phyloP scores from a whole-genome alignment of 1,140 invertebrate species.

The Halyomorpha halys region DNA sequence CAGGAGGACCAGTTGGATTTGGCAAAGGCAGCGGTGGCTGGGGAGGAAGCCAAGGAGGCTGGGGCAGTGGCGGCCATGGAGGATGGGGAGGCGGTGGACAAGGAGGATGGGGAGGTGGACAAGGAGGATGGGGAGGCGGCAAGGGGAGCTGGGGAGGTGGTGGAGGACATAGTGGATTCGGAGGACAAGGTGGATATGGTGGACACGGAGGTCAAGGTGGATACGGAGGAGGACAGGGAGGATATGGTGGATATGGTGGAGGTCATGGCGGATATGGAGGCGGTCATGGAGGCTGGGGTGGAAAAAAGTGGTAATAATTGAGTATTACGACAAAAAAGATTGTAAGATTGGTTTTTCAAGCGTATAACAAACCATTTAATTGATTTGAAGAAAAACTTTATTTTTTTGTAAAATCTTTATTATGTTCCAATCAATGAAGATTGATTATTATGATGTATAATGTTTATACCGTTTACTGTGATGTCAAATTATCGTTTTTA shows the following conservation, averaged over 20 bases:
- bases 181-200: background rate
- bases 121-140: background rate
- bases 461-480: too few species aligned
- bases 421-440: too few species aligned
- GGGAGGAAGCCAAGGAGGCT: background rate
- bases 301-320: background rate
- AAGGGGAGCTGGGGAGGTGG: background rate
- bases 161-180: background rate
- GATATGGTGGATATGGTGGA: background rate
- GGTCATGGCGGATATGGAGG: background rate
- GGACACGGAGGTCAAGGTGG: background rate
- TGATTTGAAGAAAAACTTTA: too few species aligned
- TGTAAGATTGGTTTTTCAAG: too few species aligned
- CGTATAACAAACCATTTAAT: too few species aligned
- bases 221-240: background rate
- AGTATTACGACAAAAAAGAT: too few species aligned
- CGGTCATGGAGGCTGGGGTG: background rate
- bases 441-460: too few species aligned
- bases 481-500: too few species aligned
- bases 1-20: background rate
- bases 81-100: slow-evolving; percentile 2
- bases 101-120: slow-evolving; percentile 10
- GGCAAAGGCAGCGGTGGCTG: background rate
- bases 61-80: slow-evolving; percentile 1
- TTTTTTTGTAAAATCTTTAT: too few species aligned